Evolutionary conservation across 2,888 invertebrate genomes (phyloP).

Genomic region (Beris morrisii): DNA sequence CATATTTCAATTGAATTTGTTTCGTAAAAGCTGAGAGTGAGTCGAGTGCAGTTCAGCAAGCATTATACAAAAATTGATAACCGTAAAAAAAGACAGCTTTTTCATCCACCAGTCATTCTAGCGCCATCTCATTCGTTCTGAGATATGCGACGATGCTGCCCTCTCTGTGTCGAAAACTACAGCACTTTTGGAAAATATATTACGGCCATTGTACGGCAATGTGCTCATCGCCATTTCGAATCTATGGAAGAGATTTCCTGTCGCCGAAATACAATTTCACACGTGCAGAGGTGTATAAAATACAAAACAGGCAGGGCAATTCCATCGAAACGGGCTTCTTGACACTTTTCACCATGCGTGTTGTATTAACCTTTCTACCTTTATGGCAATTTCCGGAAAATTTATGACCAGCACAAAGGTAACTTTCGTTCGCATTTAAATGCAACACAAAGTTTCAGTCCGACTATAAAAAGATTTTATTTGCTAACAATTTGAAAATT

Average conservation of each 20-base stretch:
- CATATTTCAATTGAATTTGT: too few relatives aligned
- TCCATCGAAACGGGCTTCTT: constrained; percentile 26
- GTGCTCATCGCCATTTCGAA: constrained; percentile 7
- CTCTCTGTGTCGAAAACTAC: too few relatives aligned
- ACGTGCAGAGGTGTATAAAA: constrained; percentile 11
- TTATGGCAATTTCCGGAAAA: constrained; percentile 35
- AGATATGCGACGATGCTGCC: too few relatives aligned
- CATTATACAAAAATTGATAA: too few relatives aligned
- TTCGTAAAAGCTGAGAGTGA: too few relatives aligned
- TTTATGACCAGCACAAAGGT: constrained; percentile 33
- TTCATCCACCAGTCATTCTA: too few relatives aligned
- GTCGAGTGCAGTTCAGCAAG: too few relatives aligned
- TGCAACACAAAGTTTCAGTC: constrained; percentile 38
- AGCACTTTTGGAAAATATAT: constrained; percentile 23
- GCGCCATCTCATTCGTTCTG: too few relatives aligned
- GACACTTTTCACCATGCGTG: constrained; percentile 22
- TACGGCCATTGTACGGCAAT: not conserved
- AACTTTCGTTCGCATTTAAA: constrained; percentile 35
- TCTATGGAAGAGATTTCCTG: constrained; percentile 33
- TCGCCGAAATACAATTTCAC: constrained; percentile 29
- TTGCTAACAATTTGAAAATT: constrained; percentile 38
- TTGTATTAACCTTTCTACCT: constrained; percentile 33
- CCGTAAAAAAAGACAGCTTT: too few relatives aligned
- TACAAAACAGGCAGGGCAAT: constrained; percentile 19
- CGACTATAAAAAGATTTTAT: constrained; percentile 38